Evolutionary conservation across 2,797 vertebrate species (phyloP).

Genomic region (Phalloptychus januarius): DNA sequence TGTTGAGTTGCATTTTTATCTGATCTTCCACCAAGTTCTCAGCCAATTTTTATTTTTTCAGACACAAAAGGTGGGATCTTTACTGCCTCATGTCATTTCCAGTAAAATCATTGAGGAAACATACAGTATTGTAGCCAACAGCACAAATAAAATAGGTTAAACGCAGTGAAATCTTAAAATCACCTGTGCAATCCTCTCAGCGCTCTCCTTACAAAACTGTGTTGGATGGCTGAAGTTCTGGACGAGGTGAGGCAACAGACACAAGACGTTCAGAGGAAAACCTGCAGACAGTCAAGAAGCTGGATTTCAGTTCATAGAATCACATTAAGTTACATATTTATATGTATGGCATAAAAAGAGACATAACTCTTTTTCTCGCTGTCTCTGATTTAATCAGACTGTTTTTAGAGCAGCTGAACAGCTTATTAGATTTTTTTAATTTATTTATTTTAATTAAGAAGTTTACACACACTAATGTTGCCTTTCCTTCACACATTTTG

Average conservation of each 20-base stretch:
- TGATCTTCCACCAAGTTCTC: background rate
- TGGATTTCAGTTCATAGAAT: background rate
- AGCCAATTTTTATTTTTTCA: background rate
- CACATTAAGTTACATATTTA: background rate
- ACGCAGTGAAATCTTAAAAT: background rate
- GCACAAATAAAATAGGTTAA: background rate
- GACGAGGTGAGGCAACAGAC: slow-evolving; percentile 96
- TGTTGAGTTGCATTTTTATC: background rate
- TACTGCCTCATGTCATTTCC: background rate
- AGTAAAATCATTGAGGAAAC: background rate
- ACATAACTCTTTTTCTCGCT: background rate
- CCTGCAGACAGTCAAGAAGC: slow-evolving; percentile 74
- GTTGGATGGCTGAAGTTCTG: slow-evolving; percentile 96
- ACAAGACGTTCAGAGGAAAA: slow-evolving; percentile 96
- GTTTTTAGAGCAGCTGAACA: background rate
- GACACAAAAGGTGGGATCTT: background rate
- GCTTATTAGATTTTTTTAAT: background rate
- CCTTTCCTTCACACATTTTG: background rate
- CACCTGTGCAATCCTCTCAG: slow-evolving; percentile 98
- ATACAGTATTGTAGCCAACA: background rate
- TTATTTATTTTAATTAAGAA: background rate
- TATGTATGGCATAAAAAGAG: background rate
- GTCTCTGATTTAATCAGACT: background rate
- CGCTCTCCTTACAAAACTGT: slow-evolving; percentile 97
- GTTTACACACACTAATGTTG: background rate